A percentile compares a stretch with the other conserved stretches of the same genome.
Conservation (phyloP, 1,140 invertebrate genomes). For the Agrilus planipennis region DNA sequence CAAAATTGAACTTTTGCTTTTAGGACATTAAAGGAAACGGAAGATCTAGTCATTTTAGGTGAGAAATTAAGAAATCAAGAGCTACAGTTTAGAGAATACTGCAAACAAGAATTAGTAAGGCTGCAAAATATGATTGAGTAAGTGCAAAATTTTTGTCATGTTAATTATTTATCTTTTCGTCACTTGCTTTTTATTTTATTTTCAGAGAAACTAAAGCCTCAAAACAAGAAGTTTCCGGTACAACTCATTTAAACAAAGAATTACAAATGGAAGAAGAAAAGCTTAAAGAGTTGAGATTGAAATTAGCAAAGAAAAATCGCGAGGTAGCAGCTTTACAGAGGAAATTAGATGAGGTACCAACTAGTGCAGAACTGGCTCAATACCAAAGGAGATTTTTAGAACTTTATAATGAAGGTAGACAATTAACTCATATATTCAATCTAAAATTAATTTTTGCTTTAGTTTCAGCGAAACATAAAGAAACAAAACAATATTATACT, state of each 20-base stretch:
- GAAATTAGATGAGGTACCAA: constrained; percentile 83
- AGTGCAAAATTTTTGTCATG: constrained; percentile 13
- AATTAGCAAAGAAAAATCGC: constrained; percentile 70
- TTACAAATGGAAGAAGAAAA: constrained; percentile 48
- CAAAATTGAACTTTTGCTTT: constrained; percentile 14
- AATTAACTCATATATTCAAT: constrained; percentile 9
- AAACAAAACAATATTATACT: constrained; percentile 96
- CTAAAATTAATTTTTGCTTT: constrained; percentile 31
- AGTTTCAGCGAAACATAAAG: constrained; percentile 89
- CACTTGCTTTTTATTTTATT: constrained; percentile 1
- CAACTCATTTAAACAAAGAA: constrained; percentile 35
- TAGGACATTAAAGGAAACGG: constrained; percentile 50
- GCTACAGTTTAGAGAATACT: constrained; percentile 60
- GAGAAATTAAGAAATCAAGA: constrained; percentile 65
- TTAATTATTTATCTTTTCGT: constrained; percentile 3
- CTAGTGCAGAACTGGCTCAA: constrained; percentile 82
- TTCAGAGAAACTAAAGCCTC: constrained; percentile 39
- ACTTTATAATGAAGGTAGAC: constrained; percentile 84
- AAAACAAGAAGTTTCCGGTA: constrained; percentile 35
- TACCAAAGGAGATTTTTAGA: constrained; percentile 93
- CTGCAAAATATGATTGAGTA: constrained; percentile 47
- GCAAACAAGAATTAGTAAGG: constrained; percentile 50
- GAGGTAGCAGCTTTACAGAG: constrained; percentile 64
- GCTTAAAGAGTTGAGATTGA: constrained; percentile 43
- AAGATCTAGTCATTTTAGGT: constrained; percentile 53